These are phyloP conservation scores for Phengaris alcon DNA, from an alignment of 2,888 invertebrate genomes.

Conservation along the genomic window DNA sequence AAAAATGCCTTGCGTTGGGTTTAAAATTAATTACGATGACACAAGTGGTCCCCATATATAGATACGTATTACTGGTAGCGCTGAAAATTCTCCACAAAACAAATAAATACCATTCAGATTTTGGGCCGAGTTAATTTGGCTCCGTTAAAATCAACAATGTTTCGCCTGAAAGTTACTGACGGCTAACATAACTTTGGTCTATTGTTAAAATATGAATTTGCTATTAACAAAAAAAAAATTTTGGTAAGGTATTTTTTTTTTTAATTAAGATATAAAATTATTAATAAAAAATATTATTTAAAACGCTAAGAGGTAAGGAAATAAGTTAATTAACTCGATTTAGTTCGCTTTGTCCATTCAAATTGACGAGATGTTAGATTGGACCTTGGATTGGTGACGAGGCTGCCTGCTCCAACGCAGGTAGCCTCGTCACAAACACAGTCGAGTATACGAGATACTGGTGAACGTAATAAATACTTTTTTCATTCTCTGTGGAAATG, in stretches of 20 bases:
- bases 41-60: constrained; percentile 4
- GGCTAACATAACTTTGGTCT: neutral
- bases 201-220: too few species aligned
- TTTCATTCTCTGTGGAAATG: constrained; percentile 8
- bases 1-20: neutral
- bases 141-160: neutral
- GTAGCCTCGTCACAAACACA: neutral
- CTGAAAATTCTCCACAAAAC: neutral
- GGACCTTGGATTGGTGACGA: neutral
- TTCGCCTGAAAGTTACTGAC: neutral
- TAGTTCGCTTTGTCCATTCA: too few species aligned
- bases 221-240: too few species aligned
- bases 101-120: neutral
- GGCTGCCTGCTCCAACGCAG: neutral
- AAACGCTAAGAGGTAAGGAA: too few species aligned
- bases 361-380: too few species aligned
- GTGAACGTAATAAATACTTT: neutral
- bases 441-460: neutral
- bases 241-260: too few species aligned
- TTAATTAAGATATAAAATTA: too few species aligned
- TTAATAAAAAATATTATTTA: too few species aligned
- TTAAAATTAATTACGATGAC: constrained; percentile 2
- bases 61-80: neutral
- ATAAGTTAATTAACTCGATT: too few species aligned
- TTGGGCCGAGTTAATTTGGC: neutral